Evolutionary conservation across 2,797 vertebrate genomes (phyloP).

Genomic region (Ibycter americanus): DNA sequence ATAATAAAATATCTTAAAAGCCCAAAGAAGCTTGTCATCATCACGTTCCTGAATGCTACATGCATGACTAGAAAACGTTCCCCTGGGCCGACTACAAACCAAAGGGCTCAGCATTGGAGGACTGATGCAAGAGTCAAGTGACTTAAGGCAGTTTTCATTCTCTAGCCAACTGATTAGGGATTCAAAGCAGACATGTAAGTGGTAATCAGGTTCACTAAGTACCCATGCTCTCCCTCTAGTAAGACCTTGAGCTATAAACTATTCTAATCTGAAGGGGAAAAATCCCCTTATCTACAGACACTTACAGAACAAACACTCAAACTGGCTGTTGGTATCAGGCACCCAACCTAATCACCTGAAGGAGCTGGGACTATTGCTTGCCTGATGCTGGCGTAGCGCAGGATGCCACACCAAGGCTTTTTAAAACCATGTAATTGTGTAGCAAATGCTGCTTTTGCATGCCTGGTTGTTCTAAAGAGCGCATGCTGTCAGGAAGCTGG

Average conservation of each 20-base stretch:
- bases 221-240: background rate
- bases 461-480: background rate
- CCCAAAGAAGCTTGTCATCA: background rate
- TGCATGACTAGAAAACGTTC: fast-evolving
- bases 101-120: background rate
- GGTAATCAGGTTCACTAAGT: background rate
- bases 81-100: background rate
- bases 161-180: background rate
- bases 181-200: background rate
- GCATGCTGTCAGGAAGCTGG: background rate
- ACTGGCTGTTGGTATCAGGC: background rate
- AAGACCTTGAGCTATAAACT: background rate
- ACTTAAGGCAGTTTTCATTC: background rate
- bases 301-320: background rate
- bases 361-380: background rate
- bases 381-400: background rate
- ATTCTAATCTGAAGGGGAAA: background rate
- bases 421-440: background rate
- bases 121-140: background rate
- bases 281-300: background rate
- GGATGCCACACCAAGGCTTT: background rate
- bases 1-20: background rate
- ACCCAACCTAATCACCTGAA: background rate
- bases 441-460: background rate
- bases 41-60: background rate